phyloP scores from a whole-genome alignment of 2,888 invertebrate genomes.

The Eilema griseolum region DNA sequence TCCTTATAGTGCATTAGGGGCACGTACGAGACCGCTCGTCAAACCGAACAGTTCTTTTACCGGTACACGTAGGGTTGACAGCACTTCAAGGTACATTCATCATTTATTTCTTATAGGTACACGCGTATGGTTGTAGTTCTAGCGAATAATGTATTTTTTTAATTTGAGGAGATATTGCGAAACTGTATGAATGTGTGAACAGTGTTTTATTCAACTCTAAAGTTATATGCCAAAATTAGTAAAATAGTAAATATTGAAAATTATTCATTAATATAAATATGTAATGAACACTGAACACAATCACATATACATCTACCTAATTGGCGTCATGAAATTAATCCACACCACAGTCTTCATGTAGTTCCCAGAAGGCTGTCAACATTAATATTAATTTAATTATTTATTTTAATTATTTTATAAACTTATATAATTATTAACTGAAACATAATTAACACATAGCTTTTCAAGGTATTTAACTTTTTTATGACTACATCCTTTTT shows the following conservation, averaged over 20 bases:
- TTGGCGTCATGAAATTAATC: conserved; percentile 8
- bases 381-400: conserved; percentile 5
- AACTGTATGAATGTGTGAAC: not conserved
- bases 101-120: not conserved
- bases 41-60: conserved; percentile 53
- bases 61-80: conserved; percentile 44
- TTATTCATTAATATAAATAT: not conserved
- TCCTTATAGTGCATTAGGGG: conserved; percentile 69
- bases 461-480: conserved; percentile 5
- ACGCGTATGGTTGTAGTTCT: not conserved
- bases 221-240: not conserved
- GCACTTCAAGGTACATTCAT: conserved; percentile 1
- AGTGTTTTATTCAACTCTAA: not conserved
- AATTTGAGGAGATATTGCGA: not conserved
- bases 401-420: conserved; percentile 10
- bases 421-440: conserved; percentile 3
- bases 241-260: not conserved
- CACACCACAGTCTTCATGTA: conserved; percentile 8
- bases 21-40: conserved; percentile 60
- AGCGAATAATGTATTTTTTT: not conserved
- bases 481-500: conserved; percentile 1
- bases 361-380: conserved; percentile 2
- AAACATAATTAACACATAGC: conserved; percentile 3
- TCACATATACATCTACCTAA: not conserved
- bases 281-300: not conserved